Base-by-base conservation (phyloP, 1,140 invertebrate genomes). In the Ridgeia piscesae region DNA sequence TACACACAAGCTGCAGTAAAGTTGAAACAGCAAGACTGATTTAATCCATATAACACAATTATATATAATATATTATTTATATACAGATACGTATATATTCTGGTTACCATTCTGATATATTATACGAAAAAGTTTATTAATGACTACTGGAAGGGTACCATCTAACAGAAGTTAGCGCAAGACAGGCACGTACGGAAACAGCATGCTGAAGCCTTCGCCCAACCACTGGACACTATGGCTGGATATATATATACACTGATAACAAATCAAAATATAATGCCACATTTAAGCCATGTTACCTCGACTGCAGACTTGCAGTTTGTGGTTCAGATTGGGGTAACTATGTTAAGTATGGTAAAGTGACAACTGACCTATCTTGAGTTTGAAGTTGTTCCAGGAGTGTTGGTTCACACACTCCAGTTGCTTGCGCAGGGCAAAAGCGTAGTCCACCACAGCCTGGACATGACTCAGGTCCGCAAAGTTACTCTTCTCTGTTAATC, bases 301-400 rank as follows among this genome's bases (percentile, higher is more conserved):
- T 77, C 58, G 2, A 77, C 27, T 21, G 17, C 14, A 21, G 14
- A 77, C 6, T 21, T 77, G 11, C 58, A 77, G 58, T 77, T 77
- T 4, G 58, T 8, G 48, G 8, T 11, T 21, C 58, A 31, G 27
- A 77, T 31, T 27, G 6, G 58, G 58, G 17, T 77, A n/a, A n/a
- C 14, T 4, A 77, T 77, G 27, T 21, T 21, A 77, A 77, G 27
- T 21, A 77, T 91, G 89, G 48, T 89, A 77, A 77, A 77, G 27
- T 77, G 27, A 77, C 2, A 91, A 94, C 96, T 97, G 95, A 98
- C 98, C 98, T 95, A 99, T 98, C 95, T 98, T 97, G 89, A 99
- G 96, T 95, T 98, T 98, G 94, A 99, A 99, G 96, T 98, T 99
- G 95, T 99, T 99, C 96, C 99, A 99, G 6, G 99, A 99, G 95